A percentile compares a stretch with the other conserved stretches of the same genome.
Evolutionary conservation across 2,113 vertebrate genomes (phyloP).

Genomic region (Tragelaphus scriptus): DNA sequence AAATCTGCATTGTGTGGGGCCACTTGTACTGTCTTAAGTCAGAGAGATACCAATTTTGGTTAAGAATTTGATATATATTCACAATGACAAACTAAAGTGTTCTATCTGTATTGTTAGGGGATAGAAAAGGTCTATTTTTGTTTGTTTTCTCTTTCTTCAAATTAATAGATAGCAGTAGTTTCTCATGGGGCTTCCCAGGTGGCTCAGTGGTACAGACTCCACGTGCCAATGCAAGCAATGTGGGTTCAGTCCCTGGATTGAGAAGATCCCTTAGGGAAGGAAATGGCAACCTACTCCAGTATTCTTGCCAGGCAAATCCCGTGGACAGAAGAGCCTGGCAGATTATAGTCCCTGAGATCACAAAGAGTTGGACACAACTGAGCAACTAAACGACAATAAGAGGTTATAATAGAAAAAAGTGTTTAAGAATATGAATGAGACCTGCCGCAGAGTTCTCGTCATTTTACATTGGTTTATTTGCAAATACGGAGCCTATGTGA

Average conservation of each 20-base stretch:
- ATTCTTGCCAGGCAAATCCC: not conserved
- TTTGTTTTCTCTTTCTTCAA: not conserved
- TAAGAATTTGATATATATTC: not conserved
- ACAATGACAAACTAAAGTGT: not conserved
- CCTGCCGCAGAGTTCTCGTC: not conserved
- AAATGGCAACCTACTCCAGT: not conserved
- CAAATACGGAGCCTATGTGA: not conserved
- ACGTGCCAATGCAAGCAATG: not conserved
- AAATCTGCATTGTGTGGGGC: not conserved
- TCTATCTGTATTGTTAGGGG: not conserved
- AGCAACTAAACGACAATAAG: not conserved
- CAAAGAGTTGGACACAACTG: not conserved
- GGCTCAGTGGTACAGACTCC: not conserved
- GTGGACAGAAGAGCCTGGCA: not conserved
- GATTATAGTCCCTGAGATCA: not conserved
- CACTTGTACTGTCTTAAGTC: not conserved
- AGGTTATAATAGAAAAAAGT: not conserved
- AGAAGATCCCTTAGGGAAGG: not conserved
- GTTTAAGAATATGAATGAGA: not conserved
- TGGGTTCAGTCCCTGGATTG: not conserved
- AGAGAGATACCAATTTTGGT: not conserved
- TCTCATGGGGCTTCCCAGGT: not conserved
- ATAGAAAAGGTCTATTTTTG: not conserved
- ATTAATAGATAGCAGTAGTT: not conserved
- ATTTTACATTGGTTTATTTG: not conserved